These are phyloP conservation scores for Petrocephalus zakoni DNA, from an alignment of 2,113 vertebrate genomes.

Conservation along the genomic window DNA sequence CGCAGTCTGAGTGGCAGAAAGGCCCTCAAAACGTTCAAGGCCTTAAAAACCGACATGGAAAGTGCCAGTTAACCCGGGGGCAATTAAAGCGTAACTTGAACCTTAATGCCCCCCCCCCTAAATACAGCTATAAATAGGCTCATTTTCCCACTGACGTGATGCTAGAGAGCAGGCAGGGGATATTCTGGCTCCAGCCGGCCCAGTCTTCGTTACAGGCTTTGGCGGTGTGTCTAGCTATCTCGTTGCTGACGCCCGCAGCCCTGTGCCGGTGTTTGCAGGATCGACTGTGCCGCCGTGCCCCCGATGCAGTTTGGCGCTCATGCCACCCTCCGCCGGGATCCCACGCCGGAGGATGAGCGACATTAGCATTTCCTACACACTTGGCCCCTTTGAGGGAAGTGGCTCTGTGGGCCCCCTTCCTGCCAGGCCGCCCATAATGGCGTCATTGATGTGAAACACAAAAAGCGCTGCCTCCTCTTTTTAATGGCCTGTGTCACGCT, in stretches of 20 bases:
- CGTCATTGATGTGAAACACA: constrained; percentile 47
- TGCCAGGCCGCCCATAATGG: constrained; percentile 56
- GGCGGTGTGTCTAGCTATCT: not conserved
- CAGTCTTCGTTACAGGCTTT: not conserved
- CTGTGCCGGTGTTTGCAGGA: constrained; percentile 50
- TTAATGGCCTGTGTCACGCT: constrained; percentile 22
- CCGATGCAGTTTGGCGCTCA: not conserved
- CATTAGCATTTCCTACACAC: constrained; percentile 30
- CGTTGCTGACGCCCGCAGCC: not conserved
- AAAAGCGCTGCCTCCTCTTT: constrained; percentile 47
- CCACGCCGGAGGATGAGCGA: not conserved
- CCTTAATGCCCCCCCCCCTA: not conserved
- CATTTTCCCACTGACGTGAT: not conserved
- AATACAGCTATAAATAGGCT: not conserved
- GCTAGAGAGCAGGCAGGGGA: not conserved
- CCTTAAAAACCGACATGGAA: not conserved
- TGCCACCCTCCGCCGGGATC: not conserved
- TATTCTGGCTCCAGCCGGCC: not conserved
- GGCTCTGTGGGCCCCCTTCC: constrained; percentile 34
- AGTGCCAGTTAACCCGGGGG: not conserved
- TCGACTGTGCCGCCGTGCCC: not conserved
- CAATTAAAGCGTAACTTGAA: not conserved
- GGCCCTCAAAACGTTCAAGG: not conserved
- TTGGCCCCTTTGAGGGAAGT: constrained; percentile 29
- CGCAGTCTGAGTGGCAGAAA: not conserved